phyloP scores from a whole-genome alignment of 2,888 invertebrate genomes.

The Tiliacea citrago region DNA sequence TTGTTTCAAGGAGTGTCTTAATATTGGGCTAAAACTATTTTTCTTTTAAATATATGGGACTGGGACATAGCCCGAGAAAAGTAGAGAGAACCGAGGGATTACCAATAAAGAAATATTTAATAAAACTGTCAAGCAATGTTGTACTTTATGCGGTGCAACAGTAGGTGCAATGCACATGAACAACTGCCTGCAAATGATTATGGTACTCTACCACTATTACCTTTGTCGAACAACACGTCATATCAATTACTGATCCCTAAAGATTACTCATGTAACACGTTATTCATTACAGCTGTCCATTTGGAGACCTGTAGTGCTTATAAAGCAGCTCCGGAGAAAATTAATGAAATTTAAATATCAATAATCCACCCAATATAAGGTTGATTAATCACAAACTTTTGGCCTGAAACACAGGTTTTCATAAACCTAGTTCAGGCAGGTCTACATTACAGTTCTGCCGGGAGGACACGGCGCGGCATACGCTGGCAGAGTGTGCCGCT shows the following conservation, averaged over 20 bases:
- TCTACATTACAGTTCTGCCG: no score
- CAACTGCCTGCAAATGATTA: not conserved
- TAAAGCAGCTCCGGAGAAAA: not conserved
- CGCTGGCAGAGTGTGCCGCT: no score
- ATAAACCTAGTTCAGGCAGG: no score
- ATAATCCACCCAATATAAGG: no score
- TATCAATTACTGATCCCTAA: not conserved
- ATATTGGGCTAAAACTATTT: constrained; percentile 1
- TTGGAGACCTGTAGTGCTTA: not conserved
- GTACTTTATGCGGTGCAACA: not conserved
- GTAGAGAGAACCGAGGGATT: not conserved
- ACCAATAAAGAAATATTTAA: not conserved
- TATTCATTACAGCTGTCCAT: not conserved
- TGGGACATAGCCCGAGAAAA: not conserved
- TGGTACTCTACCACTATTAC: not conserved
- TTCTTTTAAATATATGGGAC: not conserved
- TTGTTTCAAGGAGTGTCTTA: constrained; percentile 33
- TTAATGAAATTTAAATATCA: not conserved
- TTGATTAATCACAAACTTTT: no score
- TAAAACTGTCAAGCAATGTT: not conserved
- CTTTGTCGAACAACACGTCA: not conserved
- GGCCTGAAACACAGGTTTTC: no score
- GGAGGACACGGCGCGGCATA: no score
- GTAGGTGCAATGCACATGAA: not conserved
- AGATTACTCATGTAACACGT: not conserved